Evolutionary conservation across 2,797 vertebrate species (phyloP).

Genomic region (Hypotaenidia philippensis): DNA sequence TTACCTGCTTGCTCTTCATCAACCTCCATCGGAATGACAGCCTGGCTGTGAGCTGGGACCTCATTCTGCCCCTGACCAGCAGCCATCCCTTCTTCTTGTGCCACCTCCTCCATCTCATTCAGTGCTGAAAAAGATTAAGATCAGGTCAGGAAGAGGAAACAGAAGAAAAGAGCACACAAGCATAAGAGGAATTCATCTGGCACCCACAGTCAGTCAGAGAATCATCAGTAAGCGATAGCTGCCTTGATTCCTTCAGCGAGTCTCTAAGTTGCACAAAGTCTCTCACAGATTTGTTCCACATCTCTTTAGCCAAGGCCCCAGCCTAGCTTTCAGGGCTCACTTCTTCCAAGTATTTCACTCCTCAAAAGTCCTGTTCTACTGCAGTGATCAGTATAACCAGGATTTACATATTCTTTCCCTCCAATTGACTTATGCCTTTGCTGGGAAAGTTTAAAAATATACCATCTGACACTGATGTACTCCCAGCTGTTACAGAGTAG

Average conservation of each 20-base stretch:
- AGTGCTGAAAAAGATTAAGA: slow-evolving; percentile 80
- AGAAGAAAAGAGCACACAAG: not conserved
- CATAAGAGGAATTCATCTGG: not conserved
- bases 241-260: not conserved
- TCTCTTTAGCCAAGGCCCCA: not conserved
- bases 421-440: not conserved
- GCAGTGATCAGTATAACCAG: not conserved
- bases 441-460: not conserved
- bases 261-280: not conserved
- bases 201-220: not conserved
- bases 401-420: not conserved
- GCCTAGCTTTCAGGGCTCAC: not conserved
- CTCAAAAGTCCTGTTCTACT: not conserved
- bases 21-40: slow-evolving; percentile 77
- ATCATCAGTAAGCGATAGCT: not conserved
- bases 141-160: not conserved
- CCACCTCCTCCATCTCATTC: slow-evolving; percentile 89
- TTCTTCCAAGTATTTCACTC: not conserved
- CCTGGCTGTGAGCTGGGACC: slow-evolving; percentile 75
- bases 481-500: not conserved
- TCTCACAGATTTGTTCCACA: not conserved
- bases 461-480: not conserved
- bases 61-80: slow-evolving; percentile 78
- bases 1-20: slow-evolving; percentile 98
- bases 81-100: slow-evolving; percentile 85